Conservation (phyloP, 2,888 invertebrate species). For the Empis livida region DNA sequence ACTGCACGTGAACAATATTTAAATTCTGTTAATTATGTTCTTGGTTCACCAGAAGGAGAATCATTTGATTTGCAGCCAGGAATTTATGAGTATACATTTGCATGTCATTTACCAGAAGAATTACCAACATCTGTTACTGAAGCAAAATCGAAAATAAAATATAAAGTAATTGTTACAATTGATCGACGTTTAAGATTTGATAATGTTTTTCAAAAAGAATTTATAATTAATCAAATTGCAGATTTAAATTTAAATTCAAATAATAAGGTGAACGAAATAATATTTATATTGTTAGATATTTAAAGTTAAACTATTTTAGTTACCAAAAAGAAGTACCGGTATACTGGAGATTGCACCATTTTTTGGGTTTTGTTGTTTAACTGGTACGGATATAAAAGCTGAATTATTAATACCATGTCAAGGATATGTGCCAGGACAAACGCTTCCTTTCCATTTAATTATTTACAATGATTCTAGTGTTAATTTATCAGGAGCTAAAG, state of each 20-base stretch:
- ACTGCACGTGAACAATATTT: constrained; percentile 28
- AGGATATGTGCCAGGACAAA: constrained; percentile 13
- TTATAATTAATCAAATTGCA: constrained; percentile 59
- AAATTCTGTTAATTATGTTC: constrained; percentile 24
- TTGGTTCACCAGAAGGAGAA: constrained; percentile 31
- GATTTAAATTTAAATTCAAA: constrained; percentile 63
- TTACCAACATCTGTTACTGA: constrained; percentile 69
- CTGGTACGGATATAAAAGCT: not conserved
- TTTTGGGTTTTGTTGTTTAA: not conserved
- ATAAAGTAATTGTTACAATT: constrained; percentile 60
- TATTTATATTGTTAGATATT: not conserved
- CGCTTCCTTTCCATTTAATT: constrained; percentile 2
- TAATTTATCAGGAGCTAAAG: not conserved
- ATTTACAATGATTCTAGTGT: not conserved
- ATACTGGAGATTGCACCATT: not conserved
- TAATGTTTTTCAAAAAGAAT: constrained; percentile 4
- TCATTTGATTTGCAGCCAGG: constrained; percentile 55
- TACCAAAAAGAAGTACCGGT: not conserved
- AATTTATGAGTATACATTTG: constrained; percentile 25
- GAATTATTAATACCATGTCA: constrained; percentile 6
- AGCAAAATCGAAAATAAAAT: constrained; percentile 58
- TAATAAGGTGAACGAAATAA: constrained; percentile 42
- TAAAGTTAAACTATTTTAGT: not conserved
- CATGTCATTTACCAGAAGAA: constrained; percentile 26
- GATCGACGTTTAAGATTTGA: constrained; percentile 78